A percentile compares a stretch with the other conserved stretches of the same genome.
Conservation (phyloP, 2,113 vertebrate species). For the Alces alces region DNA sequence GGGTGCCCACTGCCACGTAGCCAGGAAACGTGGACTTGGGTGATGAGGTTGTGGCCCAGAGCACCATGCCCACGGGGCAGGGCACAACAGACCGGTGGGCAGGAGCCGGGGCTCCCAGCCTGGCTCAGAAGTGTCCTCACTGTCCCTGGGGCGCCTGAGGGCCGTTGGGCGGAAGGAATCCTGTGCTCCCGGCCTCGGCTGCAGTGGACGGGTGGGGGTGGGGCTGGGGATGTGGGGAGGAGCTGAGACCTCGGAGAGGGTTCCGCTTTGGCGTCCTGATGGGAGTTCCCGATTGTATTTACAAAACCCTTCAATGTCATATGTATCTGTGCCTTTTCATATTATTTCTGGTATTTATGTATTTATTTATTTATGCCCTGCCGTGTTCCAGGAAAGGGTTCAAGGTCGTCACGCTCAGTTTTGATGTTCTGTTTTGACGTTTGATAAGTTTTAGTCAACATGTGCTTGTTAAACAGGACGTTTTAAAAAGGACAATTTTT, state of each 20-base stretch:
- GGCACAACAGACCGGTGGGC: rapidly evolving
- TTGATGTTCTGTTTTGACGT: not conserved
- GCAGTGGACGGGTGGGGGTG: not conserved
- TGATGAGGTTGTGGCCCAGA: not conserved
- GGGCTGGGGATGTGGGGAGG: not conserved
- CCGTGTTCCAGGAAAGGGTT: not conserved
- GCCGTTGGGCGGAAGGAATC: rapidly evolving
- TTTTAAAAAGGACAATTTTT: not conserved
- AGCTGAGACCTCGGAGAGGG: rapidly evolving
- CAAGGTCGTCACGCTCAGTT: not conserved
- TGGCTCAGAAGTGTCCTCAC: not conserved
- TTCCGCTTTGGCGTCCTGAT: not conserved
- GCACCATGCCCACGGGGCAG: not conserved
- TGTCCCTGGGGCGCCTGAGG: not conserved
- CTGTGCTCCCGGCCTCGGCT: not conserved
- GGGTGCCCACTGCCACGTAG: rapidly evolving
- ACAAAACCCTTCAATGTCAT: not conserved
- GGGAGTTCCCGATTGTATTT: not conserved
- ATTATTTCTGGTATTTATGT: not conserved
- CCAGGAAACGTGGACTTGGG: not conserved
- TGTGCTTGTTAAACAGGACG: not conserved
- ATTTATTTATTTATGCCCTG: not conserved
- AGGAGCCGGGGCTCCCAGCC: too few relatives aligned
- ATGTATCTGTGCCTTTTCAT: not conserved
- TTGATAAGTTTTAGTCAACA: not conserved